Percentiles rank a stretch among this genome's conserved stretches.
These are phyloP conservation scores for Microtus pennsylvanicus DNA, from an alignment of 2,113 vertebrate species.

Conservation along the genomic window DNA sequence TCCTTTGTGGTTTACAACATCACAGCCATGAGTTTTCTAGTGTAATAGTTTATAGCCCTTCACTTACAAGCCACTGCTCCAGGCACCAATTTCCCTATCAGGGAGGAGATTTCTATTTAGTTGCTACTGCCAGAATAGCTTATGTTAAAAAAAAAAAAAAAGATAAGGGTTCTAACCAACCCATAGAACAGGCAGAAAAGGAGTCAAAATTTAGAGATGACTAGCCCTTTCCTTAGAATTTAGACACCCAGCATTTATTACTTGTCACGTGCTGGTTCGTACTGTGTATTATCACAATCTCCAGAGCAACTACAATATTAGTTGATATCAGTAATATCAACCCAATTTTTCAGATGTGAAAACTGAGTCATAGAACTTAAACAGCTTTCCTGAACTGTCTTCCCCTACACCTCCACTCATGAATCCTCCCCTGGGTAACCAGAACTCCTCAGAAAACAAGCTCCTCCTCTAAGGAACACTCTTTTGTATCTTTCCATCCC, in stretches of 20 bases:
- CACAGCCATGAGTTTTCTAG: neutral
- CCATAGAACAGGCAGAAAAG: neutral
- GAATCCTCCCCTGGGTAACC: neutral
- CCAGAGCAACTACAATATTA: neutral
- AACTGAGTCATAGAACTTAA: neutral
- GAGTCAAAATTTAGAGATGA: neutral
- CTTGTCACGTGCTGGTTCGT: neutral
- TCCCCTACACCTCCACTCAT: neutral
- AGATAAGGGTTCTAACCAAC: neutral
- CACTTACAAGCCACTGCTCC: neutral
- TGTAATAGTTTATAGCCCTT: neutral
- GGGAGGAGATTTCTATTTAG: neutral
- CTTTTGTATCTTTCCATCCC: slow-evolving; percentile 34
- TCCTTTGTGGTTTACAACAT: neutral
- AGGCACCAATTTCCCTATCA: neutral
- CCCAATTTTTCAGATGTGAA: slow-evolving; percentile 25
- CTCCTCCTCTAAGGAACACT: neutral
- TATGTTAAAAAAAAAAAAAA: neutral
- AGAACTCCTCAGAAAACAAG: neutral
- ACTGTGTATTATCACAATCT: neutral
- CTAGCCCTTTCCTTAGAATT: neutral
- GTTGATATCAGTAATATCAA: neutral
- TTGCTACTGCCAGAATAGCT: slow-evolving; percentile 19
- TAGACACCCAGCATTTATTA: neutral
- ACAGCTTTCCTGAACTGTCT: neutral